Evolutionary conservation across 2,888 invertebrate species (phyloP).

Genomic region (Lasioglossum villosulum): DNA sequence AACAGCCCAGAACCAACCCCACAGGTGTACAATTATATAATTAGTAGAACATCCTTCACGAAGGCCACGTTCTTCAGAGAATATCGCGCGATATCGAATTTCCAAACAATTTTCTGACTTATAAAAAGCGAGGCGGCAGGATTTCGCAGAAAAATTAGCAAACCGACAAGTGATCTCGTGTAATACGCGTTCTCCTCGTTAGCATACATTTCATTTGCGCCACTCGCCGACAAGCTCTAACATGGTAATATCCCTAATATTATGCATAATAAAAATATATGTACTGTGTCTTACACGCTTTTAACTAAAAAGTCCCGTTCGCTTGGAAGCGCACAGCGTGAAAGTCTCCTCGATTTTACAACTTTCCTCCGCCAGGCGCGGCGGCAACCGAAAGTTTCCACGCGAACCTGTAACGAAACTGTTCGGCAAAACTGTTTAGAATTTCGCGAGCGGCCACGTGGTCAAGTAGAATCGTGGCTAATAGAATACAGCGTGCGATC

Average conservation of each 20-base stretch:
- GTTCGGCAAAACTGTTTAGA: background rate
- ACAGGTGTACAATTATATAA: background rate
- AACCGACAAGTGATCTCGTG: background rate
- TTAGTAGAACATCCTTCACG: background rate
- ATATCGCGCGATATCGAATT: background rate
- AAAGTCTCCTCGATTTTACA: background rate
- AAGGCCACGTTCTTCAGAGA: background rate
- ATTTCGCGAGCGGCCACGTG: background rate
- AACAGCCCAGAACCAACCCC: background rate
- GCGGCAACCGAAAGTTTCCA: background rate
- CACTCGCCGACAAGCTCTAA: constrained; percentile 1
- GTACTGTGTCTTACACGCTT: constrained; percentile 8
- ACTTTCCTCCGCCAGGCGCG: background rate
- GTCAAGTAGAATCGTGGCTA: background rate
- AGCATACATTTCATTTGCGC: background rate
- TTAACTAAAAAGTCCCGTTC: background rate
- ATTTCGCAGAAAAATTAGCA: constrained; percentile 24
- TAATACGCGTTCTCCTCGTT: constrained; percentile 9
- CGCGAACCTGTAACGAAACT: background rate
- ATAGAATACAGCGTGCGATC: background rate
- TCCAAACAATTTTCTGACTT: constrained; percentile 32
- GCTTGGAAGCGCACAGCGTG: background rate
- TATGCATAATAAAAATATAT: constrained; percentile 40
- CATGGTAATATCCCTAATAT: constrained; percentile 21
- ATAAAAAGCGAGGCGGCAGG: constrained; percentile 36